Evolutionary conservation across 1,140 invertebrate genomes (phyloP).

Genomic region (Pogonomyrmex barbatus): DNA sequence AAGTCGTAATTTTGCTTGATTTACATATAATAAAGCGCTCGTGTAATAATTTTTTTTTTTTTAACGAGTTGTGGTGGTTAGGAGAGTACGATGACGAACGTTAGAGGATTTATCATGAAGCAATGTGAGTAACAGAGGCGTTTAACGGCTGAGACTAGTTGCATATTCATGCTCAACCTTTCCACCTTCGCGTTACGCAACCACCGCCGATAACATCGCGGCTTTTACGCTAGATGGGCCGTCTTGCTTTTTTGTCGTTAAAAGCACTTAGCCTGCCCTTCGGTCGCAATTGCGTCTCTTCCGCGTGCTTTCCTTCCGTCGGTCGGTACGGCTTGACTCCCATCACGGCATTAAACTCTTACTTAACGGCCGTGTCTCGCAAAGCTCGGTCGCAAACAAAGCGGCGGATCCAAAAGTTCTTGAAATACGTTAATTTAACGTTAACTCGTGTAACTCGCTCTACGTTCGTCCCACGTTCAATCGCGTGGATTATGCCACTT

Average conservation of each 20-base stretch:
- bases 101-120: conserved; percentile 70
- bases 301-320: conserved; percentile 51
- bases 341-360: conserved; percentile 54
- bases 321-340: conserved; percentile 41
- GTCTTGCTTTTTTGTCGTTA: conserved; percentile 72
- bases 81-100: background rate
- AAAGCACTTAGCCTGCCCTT: conserved; percentile 74
- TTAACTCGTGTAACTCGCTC: background rate
- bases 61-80: background rate
- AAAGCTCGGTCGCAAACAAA: conserved; percentile 39
- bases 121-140: conserved; percentile 75
- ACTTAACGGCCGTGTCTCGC: conserved; percentile 52
- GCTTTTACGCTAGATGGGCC: conserved; percentile 68
- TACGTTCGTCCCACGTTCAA: background rate
- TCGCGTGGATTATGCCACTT: background rate
- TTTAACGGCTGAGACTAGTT: conserved; percentile 77
- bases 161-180: conserved; percentile 77
- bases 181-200: conserved; percentile 70
- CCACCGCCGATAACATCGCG: conserved; percentile 74
- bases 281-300: conserved; percentile 69
- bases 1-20: background rate
- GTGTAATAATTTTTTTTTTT: conserved; percentile 52
- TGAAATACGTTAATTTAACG: conserved; percentile 16
- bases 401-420: background rate
- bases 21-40: conserved; percentile 17